These are phyloP conservation scores for Darevskia nairensis DNA, from an alignment of 2,797 vertebrate genomes.

Conservation along the genomic window DNA sequence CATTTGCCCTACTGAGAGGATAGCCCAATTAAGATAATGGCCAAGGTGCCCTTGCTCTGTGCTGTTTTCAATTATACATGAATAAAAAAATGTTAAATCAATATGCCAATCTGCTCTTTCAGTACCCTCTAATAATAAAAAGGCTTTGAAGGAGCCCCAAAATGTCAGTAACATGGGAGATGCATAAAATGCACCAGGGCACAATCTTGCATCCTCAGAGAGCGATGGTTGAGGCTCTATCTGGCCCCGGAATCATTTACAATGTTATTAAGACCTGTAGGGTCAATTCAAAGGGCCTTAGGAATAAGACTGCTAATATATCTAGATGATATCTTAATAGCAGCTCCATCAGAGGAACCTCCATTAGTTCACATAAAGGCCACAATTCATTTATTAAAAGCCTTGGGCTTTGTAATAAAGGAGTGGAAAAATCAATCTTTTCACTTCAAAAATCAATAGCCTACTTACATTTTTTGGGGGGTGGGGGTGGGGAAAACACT, in stretches of 20 bases:
- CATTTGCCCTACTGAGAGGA: neutral
- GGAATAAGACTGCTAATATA: neutral
- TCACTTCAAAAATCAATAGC: constrained; percentile 45
- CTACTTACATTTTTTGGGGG: neutral
- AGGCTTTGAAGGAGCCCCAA: neutral
- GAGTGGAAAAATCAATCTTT: constrained; percentile 35
- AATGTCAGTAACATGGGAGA: constrained; percentile 1
- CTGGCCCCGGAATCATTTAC: neutral
- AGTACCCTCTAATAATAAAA: constrained; percentile 23
- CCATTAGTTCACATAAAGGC: constrained; percentile 31
- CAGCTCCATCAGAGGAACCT: neutral
- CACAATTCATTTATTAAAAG: constrained; percentile 51
- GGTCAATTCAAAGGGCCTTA: constrained; percentile 17
- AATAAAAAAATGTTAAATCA: constrained; percentile 29
- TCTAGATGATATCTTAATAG: constrained; percentile 25
- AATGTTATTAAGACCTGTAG: neutral
- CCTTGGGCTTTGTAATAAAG: constrained; percentile 29
- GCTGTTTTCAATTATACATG: constrained; percentile 26
- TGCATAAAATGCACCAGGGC: neutral
- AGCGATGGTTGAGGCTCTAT: neutral
- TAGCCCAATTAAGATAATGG: constrained; percentile 20
- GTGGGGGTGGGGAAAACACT: neutral
- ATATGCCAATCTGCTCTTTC: constrained; percentile 17
- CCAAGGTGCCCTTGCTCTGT: constrained; percentile 15
- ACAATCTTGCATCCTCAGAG: constrained; percentile 2